These are phyloP conservation scores for Copidosoma aretas DNA, from an alignment of 2,888 invertebrate species.

Conservation along the genomic window DNA sequence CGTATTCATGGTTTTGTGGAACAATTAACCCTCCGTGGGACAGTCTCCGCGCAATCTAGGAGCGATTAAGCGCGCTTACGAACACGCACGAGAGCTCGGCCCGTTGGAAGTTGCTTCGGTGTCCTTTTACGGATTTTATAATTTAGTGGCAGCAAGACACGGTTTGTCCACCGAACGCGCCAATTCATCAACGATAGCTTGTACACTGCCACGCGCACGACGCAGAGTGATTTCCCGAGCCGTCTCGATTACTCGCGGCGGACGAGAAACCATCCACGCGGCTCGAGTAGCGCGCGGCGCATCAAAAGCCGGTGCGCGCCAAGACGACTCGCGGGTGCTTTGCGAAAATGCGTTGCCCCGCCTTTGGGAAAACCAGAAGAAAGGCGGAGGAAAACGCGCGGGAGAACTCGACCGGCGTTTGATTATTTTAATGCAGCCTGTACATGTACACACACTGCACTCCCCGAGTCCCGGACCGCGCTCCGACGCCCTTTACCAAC, in stretches of 20 bases:
- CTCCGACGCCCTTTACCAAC: conserved; percentile 4
- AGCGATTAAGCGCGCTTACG: conserved; percentile 63
- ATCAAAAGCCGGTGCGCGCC: background rate
- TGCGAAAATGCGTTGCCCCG: no score
- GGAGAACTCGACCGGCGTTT: conserved; percentile 4
- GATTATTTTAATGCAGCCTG: conserved; percentile 30
- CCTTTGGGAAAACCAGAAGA: background rate
- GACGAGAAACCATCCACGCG: no score
- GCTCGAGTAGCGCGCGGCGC: background rate
- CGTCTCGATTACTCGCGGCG: background rate
- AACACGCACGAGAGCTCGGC: no score
- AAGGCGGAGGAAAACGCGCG: background rate
- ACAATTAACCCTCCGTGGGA: conserved; percentile 63
- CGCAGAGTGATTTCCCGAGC: no score
- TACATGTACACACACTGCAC: no score
- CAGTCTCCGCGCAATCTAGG: conserved; percentile 60
- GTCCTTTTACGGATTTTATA: no score
- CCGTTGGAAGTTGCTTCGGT: no score
- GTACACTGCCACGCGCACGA: background rate
- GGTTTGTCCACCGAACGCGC: background rate
- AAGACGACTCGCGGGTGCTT: no score
- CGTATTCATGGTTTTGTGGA: conserved; percentile 62
- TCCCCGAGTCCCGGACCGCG: background rate
- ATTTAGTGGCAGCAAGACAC: no score
- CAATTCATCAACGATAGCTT: no score